phyloP scores from a whole-genome alignment of 2,113 vertebrate genomes.

The Urocolius indicus region DNA sequence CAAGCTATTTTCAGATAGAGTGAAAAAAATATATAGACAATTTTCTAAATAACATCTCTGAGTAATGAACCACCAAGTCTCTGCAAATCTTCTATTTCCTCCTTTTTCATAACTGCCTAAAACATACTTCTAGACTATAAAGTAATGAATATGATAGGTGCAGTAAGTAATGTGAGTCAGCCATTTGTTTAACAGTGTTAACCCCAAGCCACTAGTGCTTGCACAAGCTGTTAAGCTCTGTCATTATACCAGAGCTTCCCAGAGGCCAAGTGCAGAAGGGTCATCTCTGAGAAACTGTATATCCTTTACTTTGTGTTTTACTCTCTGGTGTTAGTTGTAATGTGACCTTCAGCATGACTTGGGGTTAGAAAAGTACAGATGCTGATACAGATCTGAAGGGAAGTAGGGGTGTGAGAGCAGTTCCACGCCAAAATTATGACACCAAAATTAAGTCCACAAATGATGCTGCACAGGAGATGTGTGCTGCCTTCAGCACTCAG shows the following conservation, averaged over 20 bases:
- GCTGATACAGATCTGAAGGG: conserved; percentile 67
- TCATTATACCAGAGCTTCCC: conserved; percentile 70
- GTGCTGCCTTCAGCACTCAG: background rate
- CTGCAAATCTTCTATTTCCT: background rate
- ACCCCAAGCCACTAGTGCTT: conserved; percentile 61
- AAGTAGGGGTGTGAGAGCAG: conserved; percentile 69
- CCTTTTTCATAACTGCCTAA: background rate
- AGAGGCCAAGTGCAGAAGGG: conserved; percentile 42
- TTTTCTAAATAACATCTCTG: background rate
- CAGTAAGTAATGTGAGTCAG: conserved; percentile 71
- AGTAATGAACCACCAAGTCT: background rate
- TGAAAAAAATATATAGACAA: background rate
- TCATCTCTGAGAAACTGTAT: conserved; percentile 60
- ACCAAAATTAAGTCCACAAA: too few relatives aligned
- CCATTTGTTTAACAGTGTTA: conserved; percentile 78
- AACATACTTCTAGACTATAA: conserved; percentile 34
- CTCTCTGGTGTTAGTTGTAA: conserved; percentile 45
- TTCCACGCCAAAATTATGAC: conserved; percentile 72
- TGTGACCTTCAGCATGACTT: conserved; percentile 61
- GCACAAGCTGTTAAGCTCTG: conserved; percentile 74
- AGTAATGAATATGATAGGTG: conserved; percentile 63
- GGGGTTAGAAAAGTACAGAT: conserved; percentile 58
- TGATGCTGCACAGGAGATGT: conserved; percentile 68
- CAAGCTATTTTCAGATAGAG: background rate
- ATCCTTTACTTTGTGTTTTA: conserved; percentile 1